phyloP scores from a whole-genome alignment of 2,113 vertebrate genomes.

The Gasterosteus nipponicus region DNA sequence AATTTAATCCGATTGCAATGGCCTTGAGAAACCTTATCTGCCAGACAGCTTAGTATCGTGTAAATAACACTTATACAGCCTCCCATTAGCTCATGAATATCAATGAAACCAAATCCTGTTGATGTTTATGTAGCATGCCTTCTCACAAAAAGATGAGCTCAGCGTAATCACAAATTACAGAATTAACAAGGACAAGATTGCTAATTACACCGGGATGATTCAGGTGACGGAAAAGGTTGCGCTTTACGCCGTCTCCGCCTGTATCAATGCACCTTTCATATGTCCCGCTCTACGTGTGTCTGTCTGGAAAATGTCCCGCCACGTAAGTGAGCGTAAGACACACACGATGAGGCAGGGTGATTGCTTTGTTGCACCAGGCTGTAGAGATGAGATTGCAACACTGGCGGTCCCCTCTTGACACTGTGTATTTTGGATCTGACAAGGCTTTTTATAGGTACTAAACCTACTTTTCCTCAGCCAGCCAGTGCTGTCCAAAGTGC shows the following conservation, averaged over 20 bases:
- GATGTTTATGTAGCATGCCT: conserved; percentile 77
- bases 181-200: conserved; percentile 67
- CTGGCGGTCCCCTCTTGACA: conserved; percentile 62
- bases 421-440: conserved; percentile 53
- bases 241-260: neutral
- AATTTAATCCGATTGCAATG: conserved; percentile 64
- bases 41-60: conserved; percentile 74
- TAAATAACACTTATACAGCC: conserved; percentile 75
- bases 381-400: conserved; percentile 66
- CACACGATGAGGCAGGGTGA: conserved; percentile 58
- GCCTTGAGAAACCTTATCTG: conserved; percentile 73
- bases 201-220: conserved; percentile 61
- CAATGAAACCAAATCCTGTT: conserved; percentile 80
- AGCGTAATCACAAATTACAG: conserved; percentile 72
- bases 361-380: conserved; percentile 68
- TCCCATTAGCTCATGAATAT: conserved; percentile 81
- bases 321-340: conserved; percentile 47
- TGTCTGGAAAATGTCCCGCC: conserved; percentile 15
- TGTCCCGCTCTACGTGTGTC: conserved; percentile 6
- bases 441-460: conserved; percentile 51
- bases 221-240: conserved; percentile 44
- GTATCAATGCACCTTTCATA: conserved; percentile 28
- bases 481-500: conserved; percentile 41
- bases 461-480: conserved; percentile 48
- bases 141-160: conserved; percentile 67